Evolutionary conservation across 2,888 invertebrate species (phyloP), one percentile per base, ranked within the genome.

Genomic region (Scaptomyza cyrtandrae): DNA sequence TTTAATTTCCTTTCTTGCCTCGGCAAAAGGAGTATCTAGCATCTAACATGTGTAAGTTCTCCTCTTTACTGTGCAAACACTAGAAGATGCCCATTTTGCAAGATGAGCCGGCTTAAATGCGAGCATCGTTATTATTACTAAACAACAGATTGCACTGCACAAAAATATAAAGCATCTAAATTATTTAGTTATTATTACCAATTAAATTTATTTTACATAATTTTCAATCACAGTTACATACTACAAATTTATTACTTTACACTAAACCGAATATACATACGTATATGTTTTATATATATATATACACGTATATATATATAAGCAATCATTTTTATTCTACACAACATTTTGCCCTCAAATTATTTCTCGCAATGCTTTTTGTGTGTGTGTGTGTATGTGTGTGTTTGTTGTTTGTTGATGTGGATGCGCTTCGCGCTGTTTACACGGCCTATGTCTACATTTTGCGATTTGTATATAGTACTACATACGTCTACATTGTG

Each of bases 361-460:
- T 49, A 60, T 66, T 86, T 84, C 71, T 80, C 75, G 68, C 88
- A 88, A 78, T 88, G 83, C 79, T 82, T 67, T 55, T 71, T 68
- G 69, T 84, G 86, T 78, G 39, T 39, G 39, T 39, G 7, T 39
- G 39, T 49, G 46, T 60, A 37, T 56, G 52, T 71, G n/a, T n/a
- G n/a, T n/a, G n/a, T n/a, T n/a, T n/a, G n/a, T 53, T 55, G 61
- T 64, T 49, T 76, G 62, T 35, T 35, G 63, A 64, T 86, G 76
- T 79, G 80, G 67, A 71, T 86, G 82, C 88, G 82, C 82, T 83
- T 79, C 71, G 86, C 85, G 89, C 89, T 87, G 86, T 87, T 87
- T 87, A 85, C 89, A 88, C 82, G 76, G 79, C 83, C 87, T 87
- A 88, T 85, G 82, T 87, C 89, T 87, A 88, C 87, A 84, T 84